Conservation (phyloP, 2,888 invertebrate genomes). For the Phasia obesa region DNA sequence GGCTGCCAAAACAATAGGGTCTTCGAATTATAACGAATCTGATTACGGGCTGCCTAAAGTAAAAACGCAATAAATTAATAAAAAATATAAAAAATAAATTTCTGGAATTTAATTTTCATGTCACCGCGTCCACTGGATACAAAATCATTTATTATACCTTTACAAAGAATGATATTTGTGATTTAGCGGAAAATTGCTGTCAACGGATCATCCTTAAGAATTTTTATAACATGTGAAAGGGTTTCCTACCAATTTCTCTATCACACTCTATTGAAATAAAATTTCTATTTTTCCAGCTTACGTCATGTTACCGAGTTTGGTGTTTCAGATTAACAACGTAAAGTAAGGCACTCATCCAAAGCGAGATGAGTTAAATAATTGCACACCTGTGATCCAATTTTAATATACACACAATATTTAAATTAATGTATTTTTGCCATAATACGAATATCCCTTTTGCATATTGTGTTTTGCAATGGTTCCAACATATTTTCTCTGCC, state of each 20-base stretch:
- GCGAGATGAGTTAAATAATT: conserved; percentile 84
- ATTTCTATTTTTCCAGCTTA: conserved; percentile 82
- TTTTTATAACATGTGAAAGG: conserved; percentile 85
- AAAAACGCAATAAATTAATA: conserved; percentile 76
- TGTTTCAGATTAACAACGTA: conserved; percentile 84
- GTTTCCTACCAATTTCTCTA: too few species aligned
- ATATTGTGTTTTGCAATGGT: too few species aligned
- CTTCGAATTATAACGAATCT: conserved; percentile 84
- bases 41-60: conserved; percentile 85
- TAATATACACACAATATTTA: too few species aligned
- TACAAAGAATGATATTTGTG: conserved; percentile 87
- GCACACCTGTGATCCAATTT: conserved; percentile 80
- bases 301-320: conserved; percentile 85
- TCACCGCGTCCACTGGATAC: conserved; percentile 87
- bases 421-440: too few species aligned
- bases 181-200: conserved; percentile 85
- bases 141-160: conserved; percentile 87
- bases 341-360: conserved; percentile 85
- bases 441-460: too few species aligned
- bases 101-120: conserved; percentile 87
- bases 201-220: conserved; percentile 86
- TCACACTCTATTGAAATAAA: not conserved
- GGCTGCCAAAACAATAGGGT: conserved; percentile 77
- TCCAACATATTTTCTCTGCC: too few species aligned
- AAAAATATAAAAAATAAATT: conserved; percentile 6